Percentiles rank a stretch among this genome's conserved stretches.
Evolutionary conservation across 2,888 invertebrate genomes (phyloP).

Genomic region (Spodoptera exigua): DNA sequence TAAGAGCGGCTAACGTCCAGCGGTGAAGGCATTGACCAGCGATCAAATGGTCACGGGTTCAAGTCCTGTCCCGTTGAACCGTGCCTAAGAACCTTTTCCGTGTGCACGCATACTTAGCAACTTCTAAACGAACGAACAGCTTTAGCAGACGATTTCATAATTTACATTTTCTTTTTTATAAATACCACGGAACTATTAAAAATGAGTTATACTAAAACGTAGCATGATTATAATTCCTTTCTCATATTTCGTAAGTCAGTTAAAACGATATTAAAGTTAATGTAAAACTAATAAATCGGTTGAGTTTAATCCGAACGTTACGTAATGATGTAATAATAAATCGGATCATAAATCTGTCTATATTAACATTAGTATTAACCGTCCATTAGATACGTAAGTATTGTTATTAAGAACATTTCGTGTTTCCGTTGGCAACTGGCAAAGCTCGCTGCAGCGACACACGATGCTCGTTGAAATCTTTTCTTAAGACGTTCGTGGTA

Average conservation of each 20-base stretch:
- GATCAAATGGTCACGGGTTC: constrained; percentile 50
- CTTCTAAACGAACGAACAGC: no score
- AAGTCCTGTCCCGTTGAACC: constrained; percentile 36
- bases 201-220: no score
- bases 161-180: no score
- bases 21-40: constrained; percentile 50
- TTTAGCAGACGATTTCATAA: no score
- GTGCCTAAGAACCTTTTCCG: constrained; percentile 29
- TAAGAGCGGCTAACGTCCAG: constrained; percentile 19
- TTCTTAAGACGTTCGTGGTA: constrained; percentile 63
- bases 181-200: no score
- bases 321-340: constrained; percentile 39
- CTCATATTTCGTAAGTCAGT: neutral
- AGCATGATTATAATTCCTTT: no score
- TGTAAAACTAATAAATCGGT: constrained; percentile 9
- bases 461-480: constrained; percentile 80
- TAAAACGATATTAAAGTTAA: constrained; percentile 16
- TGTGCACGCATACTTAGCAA: constrained; percentile 18
- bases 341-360: constrained; percentile 23
- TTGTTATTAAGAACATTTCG: constrained; percentile 41
- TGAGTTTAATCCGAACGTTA: constrained; percentile 7
- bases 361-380: constrained; percentile 36
- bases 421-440: constrained; percentile 53
- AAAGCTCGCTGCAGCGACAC: constrained; percentile 47
- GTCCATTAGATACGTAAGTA: constrained; percentile 33